Base-by-base conservation (phyloP, 2,888 invertebrate genomes). In the Trachelus stipa region DNA sequence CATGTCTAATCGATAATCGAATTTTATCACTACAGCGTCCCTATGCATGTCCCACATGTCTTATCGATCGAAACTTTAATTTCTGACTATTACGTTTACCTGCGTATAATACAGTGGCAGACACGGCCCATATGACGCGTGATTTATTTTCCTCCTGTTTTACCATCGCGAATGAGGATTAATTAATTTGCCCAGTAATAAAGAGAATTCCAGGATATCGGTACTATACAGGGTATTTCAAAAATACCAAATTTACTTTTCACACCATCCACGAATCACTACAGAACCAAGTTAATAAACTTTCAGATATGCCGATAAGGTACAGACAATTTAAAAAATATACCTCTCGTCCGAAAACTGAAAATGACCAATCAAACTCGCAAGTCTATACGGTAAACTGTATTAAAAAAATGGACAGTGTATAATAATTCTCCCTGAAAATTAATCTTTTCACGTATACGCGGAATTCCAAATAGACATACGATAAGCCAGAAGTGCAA, bases 201-300 rank as follows among this genome's bases (percentile, higher is more conserved):
- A 69, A 69, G 69, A 4, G 1, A 30, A 69, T 6, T 15, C 15
- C 40, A 1, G 1, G 40, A 4, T 15, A 40, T 40, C 15, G 30
- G 30, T 30, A 30, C 11, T 69, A 6, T 69, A 30, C 33, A 6
- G 31, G 30, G 2, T 4, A 1, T 30, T 69, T 69, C 69, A 9
- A 31, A 69, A 6, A 6, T 69, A 30, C 11, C 30, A 15, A 40
- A 4, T 40, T 15, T 4, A 15, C 40, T 15, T 40, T 40, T 40
- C 15, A 15, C 40, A 15, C 15, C 40, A 40, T 15, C 4, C 15
- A 0, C 40, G 0, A 15, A 1, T 15, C 4, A 4, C 2, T 15
- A 15, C 40, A 1, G 15, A 12, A 4, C 1, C 0, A 40, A 40
- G 0, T 12, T 15, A 40, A 4, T 0, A 0, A 12, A 12, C 0